Percentiles rank a stretch among this genome's conserved stretches.
Evolutionary conservation across 2,888 invertebrate species (phyloP).

Genomic region (Ennomos erosarius): DNA sequence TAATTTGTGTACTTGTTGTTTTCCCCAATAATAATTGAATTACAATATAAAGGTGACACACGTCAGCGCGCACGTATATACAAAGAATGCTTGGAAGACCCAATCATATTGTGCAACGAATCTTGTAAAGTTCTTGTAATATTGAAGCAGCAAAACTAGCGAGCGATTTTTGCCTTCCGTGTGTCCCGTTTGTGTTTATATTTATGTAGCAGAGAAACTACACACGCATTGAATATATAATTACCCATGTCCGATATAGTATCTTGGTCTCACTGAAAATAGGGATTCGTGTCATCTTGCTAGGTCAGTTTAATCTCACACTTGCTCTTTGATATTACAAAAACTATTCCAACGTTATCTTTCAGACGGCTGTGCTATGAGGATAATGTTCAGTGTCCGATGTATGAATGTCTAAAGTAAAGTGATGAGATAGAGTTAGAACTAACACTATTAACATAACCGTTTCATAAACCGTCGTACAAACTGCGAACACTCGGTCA

Average conservation of each 20-base stretch:
- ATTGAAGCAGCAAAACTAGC: conserved; percentile 82
- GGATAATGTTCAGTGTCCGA: conserved; percentile 79
- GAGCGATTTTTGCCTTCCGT: conserved; percentile 78
- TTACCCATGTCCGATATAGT: background rate
- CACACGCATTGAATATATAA: conserved; percentile 67
- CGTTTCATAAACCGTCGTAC: conserved; percentile 73
- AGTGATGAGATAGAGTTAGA: conserved; percentile 78
- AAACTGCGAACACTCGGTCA: conserved; percentile 35
- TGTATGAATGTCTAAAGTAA: conserved; percentile 77
- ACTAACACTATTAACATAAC: conserved; percentile 80
- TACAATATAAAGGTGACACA: conserved; percentile 85
- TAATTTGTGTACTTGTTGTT: conserved; percentile 51
- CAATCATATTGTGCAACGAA: conserved; percentile 85
- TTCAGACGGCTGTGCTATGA: conserved; percentile 83
- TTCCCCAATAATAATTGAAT: conserved; percentile 39
- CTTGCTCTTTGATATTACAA: conserved; percentile 85
- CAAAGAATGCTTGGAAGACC: conserved; percentile 83
- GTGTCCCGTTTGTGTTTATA: conserved; percentile 77
- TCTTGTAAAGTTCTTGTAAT: conserved; percentile 85
- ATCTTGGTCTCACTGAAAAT: background rate
- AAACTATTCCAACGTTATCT: conserved; percentile 77
- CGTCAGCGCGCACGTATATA: conserved; percentile 72
- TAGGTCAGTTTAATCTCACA: conserved; percentile 24
- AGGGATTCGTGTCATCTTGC: conserved; percentile 6
- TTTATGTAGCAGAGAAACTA: conserved; percentile 76